phyloP scores from a whole-genome alignment of 2,888 invertebrate genomes.

The Stenchaetothrips biformis region DNA sequence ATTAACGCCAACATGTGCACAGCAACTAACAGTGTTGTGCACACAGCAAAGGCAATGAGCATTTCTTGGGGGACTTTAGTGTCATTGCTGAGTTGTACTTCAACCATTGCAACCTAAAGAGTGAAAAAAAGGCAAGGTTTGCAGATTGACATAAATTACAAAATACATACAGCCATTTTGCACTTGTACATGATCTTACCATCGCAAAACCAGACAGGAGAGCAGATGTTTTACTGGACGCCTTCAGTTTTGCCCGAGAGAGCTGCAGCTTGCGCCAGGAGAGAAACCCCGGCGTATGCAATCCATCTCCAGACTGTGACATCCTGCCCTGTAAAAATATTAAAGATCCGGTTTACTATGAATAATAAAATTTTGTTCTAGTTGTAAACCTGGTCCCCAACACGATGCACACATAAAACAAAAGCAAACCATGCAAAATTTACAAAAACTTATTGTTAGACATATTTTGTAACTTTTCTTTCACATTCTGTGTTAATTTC shows the following conservation, averaged over 20 bases:
- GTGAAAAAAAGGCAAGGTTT: neutral
- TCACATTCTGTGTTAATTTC: no score
- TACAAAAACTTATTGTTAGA: no score
- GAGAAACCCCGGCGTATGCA: conserved; percentile 77
- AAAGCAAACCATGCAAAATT: neutral
- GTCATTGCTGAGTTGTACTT: conserved; percentile 78
- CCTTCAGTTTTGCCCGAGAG: conserved; percentile 95
- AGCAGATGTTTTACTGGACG: conserved; percentile 95
- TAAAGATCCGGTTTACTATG: neutral
- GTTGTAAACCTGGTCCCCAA: neutral
- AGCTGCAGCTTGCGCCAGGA: conserved; percentile 90
- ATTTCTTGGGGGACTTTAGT: conserved; percentile 72
- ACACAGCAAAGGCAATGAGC: conserved; percentile 87
- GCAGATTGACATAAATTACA: neutral
- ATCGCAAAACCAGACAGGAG: conserved; percentile 95
- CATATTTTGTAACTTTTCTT: no score
- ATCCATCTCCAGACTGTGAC: conserved; percentile 68
- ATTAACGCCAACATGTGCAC: conserved; percentile 97
- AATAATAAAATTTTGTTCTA: neutral
- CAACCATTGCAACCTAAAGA: conserved; percentile 89
- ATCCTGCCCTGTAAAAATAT: conserved; percentile 51
- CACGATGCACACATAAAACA: neutral
- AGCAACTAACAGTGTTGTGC: conserved; percentile 91
- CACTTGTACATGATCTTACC: conserved; percentile 54
- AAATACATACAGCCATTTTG: conserved; percentile 22